Evolutionary conservation across 2,113 vertebrate genomes (phyloP).

Genomic region (Apeltes quadracus): DNA sequence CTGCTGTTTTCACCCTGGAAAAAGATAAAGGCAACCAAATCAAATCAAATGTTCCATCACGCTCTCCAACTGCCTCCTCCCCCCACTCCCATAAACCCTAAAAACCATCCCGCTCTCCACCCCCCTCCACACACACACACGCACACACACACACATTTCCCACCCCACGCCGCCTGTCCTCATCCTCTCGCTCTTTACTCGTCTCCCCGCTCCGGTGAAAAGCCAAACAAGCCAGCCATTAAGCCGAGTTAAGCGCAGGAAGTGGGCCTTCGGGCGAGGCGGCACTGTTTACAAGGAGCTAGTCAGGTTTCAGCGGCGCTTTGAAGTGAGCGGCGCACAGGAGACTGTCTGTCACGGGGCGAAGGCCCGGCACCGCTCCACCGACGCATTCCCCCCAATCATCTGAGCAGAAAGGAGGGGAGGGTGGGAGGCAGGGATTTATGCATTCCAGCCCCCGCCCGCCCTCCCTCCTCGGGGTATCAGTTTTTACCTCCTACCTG

Average conservation of each 20-base stretch:
- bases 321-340: constrained; percentile 76
- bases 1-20: constrained; percentile 43
- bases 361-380: constrained; percentile 68
- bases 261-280: constrained; percentile 77
- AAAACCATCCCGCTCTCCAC: constrained; percentile 54
- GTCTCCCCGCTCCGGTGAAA: constrained; percentile 70
- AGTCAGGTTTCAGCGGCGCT: constrained; percentile 77
- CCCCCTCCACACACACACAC: neutral
- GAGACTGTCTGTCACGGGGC: constrained; percentile 79
- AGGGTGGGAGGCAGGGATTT: constrained; percentile 60
- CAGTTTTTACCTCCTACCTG: constrained; percentile 50
- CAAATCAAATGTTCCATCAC: constrained; percentile 69
- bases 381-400: constrained; percentile 76
- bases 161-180: constrained; percentile 59
- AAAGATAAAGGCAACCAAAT: constrained; percentile 67
- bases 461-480: constrained; percentile 30
- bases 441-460: constrained; percentile 25
- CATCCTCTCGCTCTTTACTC: constrained; percentile 49
- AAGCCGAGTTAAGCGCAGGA: constrained; percentile 81
- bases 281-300: constrained; percentile 78
- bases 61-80: constrained; percentile 64
- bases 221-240: constrained; percentile 81
- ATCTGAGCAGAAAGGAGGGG: constrained; percentile 65
- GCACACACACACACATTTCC: constrained; percentile 10
- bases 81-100: constrained; percentile 1